Base-by-base conservation (phyloP, 2,797 vertebrate genomes). In the Percopsis omiscomaycus region DNA sequence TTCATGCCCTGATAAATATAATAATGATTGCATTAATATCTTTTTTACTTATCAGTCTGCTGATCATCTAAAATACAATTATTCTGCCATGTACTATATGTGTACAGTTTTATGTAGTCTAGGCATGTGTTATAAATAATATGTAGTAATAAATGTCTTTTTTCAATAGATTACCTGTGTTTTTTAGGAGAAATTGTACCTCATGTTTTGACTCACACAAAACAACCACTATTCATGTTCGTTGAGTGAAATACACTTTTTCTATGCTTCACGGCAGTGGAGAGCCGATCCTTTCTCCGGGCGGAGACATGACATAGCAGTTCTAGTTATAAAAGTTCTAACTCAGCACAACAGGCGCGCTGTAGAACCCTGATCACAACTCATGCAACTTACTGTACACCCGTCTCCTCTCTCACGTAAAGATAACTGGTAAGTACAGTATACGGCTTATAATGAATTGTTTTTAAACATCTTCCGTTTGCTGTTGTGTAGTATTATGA, bases 101-200 rank as follows among this genome's bases (percentile, higher is more conserved):
- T 89, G 86, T 89, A 88, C 88, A 88, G 82, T 84, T 85, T 85
- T 69, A 89, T 76, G 77, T 89, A 88, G 86, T 78, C 80, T 56
- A 59, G 68, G 80, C 86, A 80, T 85, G 82, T 88, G 87, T 88
- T 83, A 82, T 66, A 65, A 76, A 77, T 84, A 78, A 78, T 64
- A 77, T 83, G 83, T 86, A 89, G 88, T 82, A 91, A 89, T 91
- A 89, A 89, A 90, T 87, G 88, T 91, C 51, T 81, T 84, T 81
- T 84, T 64, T 69, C 75, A 80, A 75, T 56, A 55, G 5, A 62
- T 55, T 55, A n/a, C 54, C 13, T 13, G 11, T 22, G n/a, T 29
- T 57, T 13, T 37, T 57, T 15, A 6, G 15, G 9, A 3, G 30
- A 9, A 37, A 48, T 48, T 12, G n/a, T 48, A 13, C n/a, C 37